phyloP scores from a whole-genome alignment of 2,797 vertebrate genomes.

The Phataginus tricuspis region DNA sequence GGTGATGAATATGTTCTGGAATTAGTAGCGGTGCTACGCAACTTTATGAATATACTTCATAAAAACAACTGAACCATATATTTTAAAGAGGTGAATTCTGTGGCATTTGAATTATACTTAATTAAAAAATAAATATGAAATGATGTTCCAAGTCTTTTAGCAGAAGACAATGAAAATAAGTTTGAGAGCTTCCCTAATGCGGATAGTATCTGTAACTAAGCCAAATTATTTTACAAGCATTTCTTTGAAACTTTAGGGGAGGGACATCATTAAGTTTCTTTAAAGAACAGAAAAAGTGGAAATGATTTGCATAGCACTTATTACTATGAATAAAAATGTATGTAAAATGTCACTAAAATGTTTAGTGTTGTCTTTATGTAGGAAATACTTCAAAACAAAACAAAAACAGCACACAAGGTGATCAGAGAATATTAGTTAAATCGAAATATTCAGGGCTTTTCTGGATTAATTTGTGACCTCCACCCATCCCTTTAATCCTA shows the following conservation, averaged over 20 bases:
- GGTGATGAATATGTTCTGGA: background rate
- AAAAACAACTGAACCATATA: background rate
- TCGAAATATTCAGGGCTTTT: background rate
- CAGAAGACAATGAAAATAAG: background rate
- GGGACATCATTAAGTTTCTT: background rate
- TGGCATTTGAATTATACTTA: background rate
- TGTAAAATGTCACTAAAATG: background rate
- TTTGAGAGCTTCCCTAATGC: background rate
- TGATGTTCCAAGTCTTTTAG: background rate
- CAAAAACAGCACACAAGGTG: background rate
- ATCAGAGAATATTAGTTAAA: background rate
- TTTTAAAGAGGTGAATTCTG: background rate
- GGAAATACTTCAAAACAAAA: background rate
- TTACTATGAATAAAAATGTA: background rate
- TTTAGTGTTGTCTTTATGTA: background rate
- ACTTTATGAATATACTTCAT: background rate
- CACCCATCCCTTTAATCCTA: background rate
- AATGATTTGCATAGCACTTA: background rate
- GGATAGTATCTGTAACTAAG: background rate
- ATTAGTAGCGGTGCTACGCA: background rate
- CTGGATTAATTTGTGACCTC: background rate
- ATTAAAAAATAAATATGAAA: background rate
- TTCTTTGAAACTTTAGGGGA: background rate
- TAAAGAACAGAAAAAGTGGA: background rate
- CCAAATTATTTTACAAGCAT: background rate